Evolutionary conservation across 2,797 vertebrate species (phyloP), one percentile per base, ranked within the genome.

Genomic region (Parambassis ranga): DNA sequence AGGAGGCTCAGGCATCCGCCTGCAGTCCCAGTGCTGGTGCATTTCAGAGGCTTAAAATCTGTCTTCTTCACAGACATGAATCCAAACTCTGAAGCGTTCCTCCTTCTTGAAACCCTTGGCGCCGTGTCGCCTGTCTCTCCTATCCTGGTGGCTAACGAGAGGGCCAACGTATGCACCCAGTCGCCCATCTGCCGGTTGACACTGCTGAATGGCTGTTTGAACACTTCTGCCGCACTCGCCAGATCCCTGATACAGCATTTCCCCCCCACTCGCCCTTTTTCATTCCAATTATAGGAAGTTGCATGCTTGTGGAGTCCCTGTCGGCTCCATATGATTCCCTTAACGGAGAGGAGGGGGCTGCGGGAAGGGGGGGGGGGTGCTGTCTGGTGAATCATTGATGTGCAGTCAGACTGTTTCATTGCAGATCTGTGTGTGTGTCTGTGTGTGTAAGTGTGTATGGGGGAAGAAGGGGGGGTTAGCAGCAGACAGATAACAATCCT

Each of bases 321-420:
- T 85, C 79, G 74, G 75, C 81, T 73, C 71, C 71, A 70, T 76
- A 66, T 71, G 77, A 87, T 81, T 83, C 83, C 79, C 84, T 67
- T 60, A 82, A 68, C 59, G 41, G 70, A 70, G 61, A 14, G 35
- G 14, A 6, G n/a, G 9, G 41, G 20, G 27, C 3, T 7, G 32
- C 2, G 7, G 6, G 26, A 1, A 18, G 16, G 42, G 4, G 35
- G 14, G 31, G 19, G 27, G 2, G 58, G 27, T 15, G 60, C 60
- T 79, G 64, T 85, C 73, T 80, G 77, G 83, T 83, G 80, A 89
- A 86, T 89, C 86, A 86, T 81, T 87, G 81, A 89, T 89, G 87
- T 85, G 86, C 79, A 86, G 82, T 88, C 83, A 80, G 68, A 82
- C 72, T 73, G 82, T 79, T 87, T 86, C 85, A 83, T 79, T 85